Conservation (phyloP, 2,113 vertebrate genomes). For the Hyperopisus bebe region DNA sequence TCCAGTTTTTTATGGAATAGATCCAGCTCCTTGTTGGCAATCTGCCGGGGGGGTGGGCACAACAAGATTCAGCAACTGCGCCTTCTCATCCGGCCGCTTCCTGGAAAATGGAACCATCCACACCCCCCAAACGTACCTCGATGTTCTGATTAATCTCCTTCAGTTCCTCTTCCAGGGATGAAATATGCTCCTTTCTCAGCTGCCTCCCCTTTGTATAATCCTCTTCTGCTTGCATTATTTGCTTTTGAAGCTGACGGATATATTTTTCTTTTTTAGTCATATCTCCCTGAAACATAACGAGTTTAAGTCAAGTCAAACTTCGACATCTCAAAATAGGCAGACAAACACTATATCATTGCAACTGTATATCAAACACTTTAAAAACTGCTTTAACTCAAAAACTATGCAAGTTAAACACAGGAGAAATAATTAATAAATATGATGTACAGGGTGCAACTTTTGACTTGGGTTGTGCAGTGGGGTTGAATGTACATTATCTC, state of each 20-base stretch:
- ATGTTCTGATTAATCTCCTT: constrained; percentile 49
- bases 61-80: background rate
- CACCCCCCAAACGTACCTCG: constrained; percentile 53
- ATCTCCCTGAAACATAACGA: constrained; percentile 63
- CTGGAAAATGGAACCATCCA: background rate
- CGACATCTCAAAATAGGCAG: background rate
- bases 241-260: constrained; percentile 45
- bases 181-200: constrained; percentile 40
- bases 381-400: background rate
- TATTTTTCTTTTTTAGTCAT: constrained; percentile 66
- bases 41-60: constrained; percentile 46
- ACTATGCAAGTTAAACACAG: background rate
- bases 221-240: constrained; percentile 53
- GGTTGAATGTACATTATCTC: background rate
- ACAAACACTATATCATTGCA: background rate
- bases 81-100: background rate
- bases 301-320: background rate
- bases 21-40: constrained; percentile 71
- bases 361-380: background rate
- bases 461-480: background rate
- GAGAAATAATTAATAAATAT: background rate
- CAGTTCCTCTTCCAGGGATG: constrained; percentile 55
- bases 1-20: constrained; percentile 76
- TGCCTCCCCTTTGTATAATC: constrained; percentile 42
- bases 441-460: background rate